phyloP scores from a whole-genome alignment of 1,140 invertebrate genomes.

The Rhopalosiphum maidis region DNA sequence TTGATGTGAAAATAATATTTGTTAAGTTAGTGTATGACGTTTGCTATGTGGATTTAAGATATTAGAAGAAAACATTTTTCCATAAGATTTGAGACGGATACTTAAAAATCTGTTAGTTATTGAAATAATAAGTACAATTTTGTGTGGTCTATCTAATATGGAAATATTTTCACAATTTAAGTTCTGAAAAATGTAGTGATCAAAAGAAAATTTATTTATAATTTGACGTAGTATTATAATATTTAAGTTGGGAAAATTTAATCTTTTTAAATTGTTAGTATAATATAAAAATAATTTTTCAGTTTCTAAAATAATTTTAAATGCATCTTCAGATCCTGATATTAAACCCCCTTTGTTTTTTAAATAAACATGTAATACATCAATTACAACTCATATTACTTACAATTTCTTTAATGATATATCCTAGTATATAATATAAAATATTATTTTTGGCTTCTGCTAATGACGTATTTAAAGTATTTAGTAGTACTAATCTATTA shows the following conservation, averaged over 20 bases:
- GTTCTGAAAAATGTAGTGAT: neutral
- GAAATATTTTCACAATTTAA: slow-evolving; percentile 17
- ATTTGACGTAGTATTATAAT: slow-evolving; percentile 7
- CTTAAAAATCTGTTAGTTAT: neutral
- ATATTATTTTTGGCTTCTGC: slow-evolving; percentile 8
- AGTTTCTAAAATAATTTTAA: slow-evolving; percentile 19
- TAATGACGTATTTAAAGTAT: neutral
- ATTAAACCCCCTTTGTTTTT: no score
- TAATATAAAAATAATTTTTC: slow-evolving; percentile 27
- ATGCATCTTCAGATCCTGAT: neutral
- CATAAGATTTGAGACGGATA: neutral
- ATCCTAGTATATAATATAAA: neutral
- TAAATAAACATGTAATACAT: slow-evolving; percentile 4
- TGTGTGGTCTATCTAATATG: neutral
- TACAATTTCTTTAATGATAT: neutral
- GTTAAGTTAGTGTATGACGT: neutral
- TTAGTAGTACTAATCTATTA: neutral
- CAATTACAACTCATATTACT: neutral
- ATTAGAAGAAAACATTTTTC: neutral
- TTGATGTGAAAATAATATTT: no score
- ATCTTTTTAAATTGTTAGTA: slow-evolving; percentile 18
- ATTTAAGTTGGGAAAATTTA: slow-evolving; percentile 18
- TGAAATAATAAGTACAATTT: neutral
- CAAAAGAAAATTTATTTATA: neutral
- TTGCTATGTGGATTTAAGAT: slow-evolving; percentile 1